phyloP scores from a whole-genome alignment of 2,888 invertebrate species.

The Sclerodermus sp. region DNA sequence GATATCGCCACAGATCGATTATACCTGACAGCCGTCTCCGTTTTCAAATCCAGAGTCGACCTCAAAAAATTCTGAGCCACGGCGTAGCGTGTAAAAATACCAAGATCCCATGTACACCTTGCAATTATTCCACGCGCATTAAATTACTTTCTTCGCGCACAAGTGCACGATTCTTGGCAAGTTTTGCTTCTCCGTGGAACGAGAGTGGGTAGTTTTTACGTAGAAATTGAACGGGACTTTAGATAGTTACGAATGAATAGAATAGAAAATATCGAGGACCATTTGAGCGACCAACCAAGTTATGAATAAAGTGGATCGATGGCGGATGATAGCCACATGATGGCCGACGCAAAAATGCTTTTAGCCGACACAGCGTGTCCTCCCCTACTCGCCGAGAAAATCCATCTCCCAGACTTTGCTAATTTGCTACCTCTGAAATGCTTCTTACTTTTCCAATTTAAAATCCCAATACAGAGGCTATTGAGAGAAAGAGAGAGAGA shows the following conservation, averaged over 20 bases:
- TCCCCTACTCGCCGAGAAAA: slow-evolving; percentile 22
- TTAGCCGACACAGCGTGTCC: slow-evolving; percentile 49
- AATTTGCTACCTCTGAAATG: slow-evolving; percentile 6
- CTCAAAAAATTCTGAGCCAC: no score
- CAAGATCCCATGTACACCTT: no score
- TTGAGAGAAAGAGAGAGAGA: no score
- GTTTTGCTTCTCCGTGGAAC: no score
- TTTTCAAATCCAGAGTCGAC: no score
- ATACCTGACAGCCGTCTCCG: neutral
- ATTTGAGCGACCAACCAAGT: slow-evolving; percentile 26
- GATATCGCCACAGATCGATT: slow-evolving; percentile 17
- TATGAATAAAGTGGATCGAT: slow-evolving; percentile 52
- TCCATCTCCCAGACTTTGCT: slow-evolving; percentile 21
- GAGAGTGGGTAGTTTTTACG: no score
- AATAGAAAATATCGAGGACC: neutral
- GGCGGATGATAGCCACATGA: slow-evolving; percentile 48
- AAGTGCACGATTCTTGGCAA: no score
- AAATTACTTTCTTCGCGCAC: no score
- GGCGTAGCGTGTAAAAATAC: no score
- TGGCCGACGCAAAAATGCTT: slow-evolving; percentile 56
- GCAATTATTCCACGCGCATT: no score
- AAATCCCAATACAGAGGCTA: neutral
- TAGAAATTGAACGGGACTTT: no score
- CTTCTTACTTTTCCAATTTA: neutral
- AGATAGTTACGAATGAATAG: neutral